Evolutionary conservation across 2,797 vertebrate species (phyloP).

Genomic region (Channallabes apus): DNA sequence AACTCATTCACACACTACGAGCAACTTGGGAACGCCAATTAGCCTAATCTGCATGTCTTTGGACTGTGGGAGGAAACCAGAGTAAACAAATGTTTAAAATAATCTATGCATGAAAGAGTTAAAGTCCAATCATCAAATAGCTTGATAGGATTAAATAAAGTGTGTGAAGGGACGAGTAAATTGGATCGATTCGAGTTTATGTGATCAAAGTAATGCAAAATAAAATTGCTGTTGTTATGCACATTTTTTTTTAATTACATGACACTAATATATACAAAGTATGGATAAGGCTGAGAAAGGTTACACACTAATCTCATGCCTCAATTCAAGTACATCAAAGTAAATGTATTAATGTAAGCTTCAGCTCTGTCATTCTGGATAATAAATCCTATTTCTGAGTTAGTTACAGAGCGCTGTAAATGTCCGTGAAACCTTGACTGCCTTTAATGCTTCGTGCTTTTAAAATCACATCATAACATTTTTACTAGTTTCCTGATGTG

Average conservation of each 20-base stretch:
- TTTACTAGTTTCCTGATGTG: constrained; percentile 10
- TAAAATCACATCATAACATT: constrained; percentile 19
- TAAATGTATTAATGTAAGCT: constrained; percentile 12
- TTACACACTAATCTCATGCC: constrained; percentile 18
- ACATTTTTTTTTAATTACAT: neutral
- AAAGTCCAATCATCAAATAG: neutral
- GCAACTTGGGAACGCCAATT: too few relatives aligned
- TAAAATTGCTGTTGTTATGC: neutral
- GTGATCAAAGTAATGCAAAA: constrained; percentile 28
- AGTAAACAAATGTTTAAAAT: constrained; percentile 1
- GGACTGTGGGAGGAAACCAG: too few relatives aligned
- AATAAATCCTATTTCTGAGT: constrained; percentile 38
- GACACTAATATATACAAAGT: neutral
- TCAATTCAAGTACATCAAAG: constrained; percentile 21
- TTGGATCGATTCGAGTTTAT: neutral
- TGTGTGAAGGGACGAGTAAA: neutral
- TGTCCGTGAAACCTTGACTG: constrained; percentile 14
- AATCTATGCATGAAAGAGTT: neutral
- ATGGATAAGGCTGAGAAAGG: constrained; percentile 5
- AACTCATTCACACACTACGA: too few relatives aligned
- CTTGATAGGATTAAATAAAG: constrained; percentile 12
- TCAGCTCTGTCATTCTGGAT: constrained; percentile 11
- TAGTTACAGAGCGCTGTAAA: constrained; percentile 16
- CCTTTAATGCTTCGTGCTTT: constrained; percentile 24
- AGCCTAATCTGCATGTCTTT: too few relatives aligned